Base-by-base conservation (phyloP, 1,140 invertebrate species). In the Campoletis sonorensis region DNA sequence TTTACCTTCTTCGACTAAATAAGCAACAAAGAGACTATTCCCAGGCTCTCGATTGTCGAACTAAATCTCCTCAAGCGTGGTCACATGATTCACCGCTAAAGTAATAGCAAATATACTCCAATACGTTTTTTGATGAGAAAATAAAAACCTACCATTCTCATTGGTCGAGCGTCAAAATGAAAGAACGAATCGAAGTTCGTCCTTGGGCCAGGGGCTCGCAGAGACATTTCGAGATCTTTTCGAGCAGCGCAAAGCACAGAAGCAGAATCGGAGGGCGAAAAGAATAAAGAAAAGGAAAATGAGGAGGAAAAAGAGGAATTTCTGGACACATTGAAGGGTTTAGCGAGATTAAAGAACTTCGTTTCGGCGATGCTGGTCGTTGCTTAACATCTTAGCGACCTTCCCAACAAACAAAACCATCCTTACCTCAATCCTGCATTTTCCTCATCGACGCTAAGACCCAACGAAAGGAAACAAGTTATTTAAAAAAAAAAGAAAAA, bases 361-460 rank as follows among this genome's bases (percentile, higher is more conserved):
- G 87, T 87, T 89, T 85, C 89, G 90, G 91, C 90, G 91, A 92
- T 92, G 91, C 91, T 92, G 91, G 91, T 91, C 91, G 91, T 92
- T 92, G 91, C 91, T 92, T 83, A 89, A 87, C 87, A 91, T 79
- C 72, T 87, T 90, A 89, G 88, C 90, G 90, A 87, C 90, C 88
- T 88, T 90, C 87, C 87, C 88, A 23, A 86, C 83, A 84, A 87
- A 87, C 79, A 26, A 72, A 79, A 79, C 13, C 33, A 79, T 70
- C 54, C 68, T n/a, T 70, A 21, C 77, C 75, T 67, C 68, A 15
- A 27, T 49, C 8, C 27, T 37, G 30, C 18, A 33, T 33, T 64
- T 64, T 49, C 73, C 79, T 27, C 23, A 30, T 75, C 30, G 71
- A 75, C 4, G 23, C n/a, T 15, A 27, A 27, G 23, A 67, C 13